Base-by-base conservation (phyloP, 2,113 vertebrate species). In the Stomatorhinus ivindoensis region DNA sequence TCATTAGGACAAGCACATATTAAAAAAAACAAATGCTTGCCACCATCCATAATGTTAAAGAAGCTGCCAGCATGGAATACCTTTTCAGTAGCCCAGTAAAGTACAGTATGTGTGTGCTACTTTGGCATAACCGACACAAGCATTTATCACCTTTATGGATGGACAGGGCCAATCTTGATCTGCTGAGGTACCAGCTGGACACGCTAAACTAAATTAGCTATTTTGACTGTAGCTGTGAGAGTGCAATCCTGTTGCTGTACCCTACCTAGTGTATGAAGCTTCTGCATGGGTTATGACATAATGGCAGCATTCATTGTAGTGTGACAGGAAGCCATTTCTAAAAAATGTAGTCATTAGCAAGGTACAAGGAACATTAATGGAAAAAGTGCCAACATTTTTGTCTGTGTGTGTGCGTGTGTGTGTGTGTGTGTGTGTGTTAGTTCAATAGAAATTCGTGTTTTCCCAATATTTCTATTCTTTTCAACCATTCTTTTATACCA, bases 401-500 rank as follows among this genome's bases (percentile, higher is more conserved):
- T 7, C 17, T 55, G 53, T 69, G 61, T 69, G 27, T 24, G 1
- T 84, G 13, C 44, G 31, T 24, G 27, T 24, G 1, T 84, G 13
- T 2, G 5, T 7, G 4, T 55, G 53, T 69, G 61, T 69, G 27
- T 24, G 1, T 84, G 13, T 61, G 31, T 24, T 50, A 88, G 87
- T 88, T 76, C 91, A 35, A 47, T 84, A 82, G 82, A 93, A 89
- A 93, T 87, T 50, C 88, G 88, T 95, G 88, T 92, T 91, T 93
- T 92, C 84, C 58, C 90, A 92, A 93, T 89, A 93, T 93, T 93
- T 91, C 65, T 82, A 89, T 90, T 92, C 73, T 92, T 46, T 90
- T 86, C 90, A 87, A 89, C 91, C 93, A 92, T 92, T 93, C 93
- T 53, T 53, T 53, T 53, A 53, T 89, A 84, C 93, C 93, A 93